phyloP scores from a whole-genome alignment of 2,113 vertebrate genomes.

The Sinocyclocheilus grahami region DNA sequence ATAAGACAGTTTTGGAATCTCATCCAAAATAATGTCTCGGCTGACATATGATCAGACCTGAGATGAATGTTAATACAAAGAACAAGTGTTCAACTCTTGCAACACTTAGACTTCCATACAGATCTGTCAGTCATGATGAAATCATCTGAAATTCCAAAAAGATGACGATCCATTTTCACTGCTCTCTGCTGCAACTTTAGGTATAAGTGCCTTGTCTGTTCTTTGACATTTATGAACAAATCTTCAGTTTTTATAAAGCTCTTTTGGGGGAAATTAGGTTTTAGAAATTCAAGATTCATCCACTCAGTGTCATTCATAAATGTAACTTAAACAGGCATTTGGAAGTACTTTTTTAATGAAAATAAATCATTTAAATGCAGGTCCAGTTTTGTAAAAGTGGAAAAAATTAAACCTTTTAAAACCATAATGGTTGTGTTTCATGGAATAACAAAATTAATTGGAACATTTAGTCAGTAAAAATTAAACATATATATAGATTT shows the following conservation, averaged over 20 bases:
- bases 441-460: neutral
- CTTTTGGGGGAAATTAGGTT: neutral
- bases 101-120: neutral
- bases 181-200: neutral
- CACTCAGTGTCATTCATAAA: neutral
- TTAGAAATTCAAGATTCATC: neutral
- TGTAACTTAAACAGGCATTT: neutral
- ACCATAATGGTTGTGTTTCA: neutral
- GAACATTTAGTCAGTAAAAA: neutral
- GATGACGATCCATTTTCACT: neutral
- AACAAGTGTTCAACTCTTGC: constrained; percentile 5
- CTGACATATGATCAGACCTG: neutral
- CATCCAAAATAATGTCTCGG: neutral
- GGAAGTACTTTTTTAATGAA: neutral
- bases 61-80: constrained; percentile 6
- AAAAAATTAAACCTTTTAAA: neutral
- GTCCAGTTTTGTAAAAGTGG: neutral
- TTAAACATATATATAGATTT: too few species aligned
- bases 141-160: neutral
- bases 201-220: neutral
- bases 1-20: neutral
- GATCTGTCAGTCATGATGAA: constrained; percentile 17
- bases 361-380: neutral
- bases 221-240: neutral
- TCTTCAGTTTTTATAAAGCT: neutral